A percentile compares a stretch with the other conserved stretches of the same genome.
Evolutionary conservation across 2,797 vertebrate genomes (phyloP).

Genomic region (Sarcoramphus papa): DNA sequence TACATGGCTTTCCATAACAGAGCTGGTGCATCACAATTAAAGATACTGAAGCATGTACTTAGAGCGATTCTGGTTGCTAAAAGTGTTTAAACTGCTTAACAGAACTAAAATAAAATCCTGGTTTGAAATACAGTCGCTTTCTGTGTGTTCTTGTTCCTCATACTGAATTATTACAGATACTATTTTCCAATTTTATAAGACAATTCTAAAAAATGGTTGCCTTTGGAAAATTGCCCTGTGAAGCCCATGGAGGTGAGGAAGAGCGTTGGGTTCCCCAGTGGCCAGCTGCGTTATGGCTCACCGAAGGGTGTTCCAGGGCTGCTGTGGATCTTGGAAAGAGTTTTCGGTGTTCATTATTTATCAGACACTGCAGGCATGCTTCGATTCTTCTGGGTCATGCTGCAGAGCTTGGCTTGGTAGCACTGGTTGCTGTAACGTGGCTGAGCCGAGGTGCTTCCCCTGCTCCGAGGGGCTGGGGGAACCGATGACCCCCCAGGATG

Average conservation of each 20-base stretch:
- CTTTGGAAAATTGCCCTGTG: background rate
- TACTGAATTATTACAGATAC: background rate
- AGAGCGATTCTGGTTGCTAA: background rate
- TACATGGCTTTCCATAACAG: background rate
- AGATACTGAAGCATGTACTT: background rate
- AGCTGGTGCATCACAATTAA: background rate
- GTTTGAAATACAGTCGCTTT: background rate
- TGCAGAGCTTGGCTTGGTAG: background rate
- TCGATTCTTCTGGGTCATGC: background rate
- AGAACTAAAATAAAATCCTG: background rate
- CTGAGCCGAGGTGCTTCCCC: background rate
- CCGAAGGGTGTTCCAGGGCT: background rate
- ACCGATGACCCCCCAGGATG: background rate
- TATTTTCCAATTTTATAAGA: background rate
- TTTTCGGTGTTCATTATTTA: background rate
- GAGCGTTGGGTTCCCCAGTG: accelerated
- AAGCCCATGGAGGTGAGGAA: background rate
- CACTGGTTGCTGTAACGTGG: background rate
- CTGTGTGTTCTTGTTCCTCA: background rate
- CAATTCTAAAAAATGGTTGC: background rate
- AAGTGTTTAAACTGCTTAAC: background rate
- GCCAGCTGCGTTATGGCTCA: accelerated
- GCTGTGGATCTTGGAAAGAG: background rate
- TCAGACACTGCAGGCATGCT: background rate
- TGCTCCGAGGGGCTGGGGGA: background rate